These are phyloP conservation scores for Acanthisitta chloris DNA, from an alignment of 2,113 vertebrate species.

Conservation along the genomic window DNA sequence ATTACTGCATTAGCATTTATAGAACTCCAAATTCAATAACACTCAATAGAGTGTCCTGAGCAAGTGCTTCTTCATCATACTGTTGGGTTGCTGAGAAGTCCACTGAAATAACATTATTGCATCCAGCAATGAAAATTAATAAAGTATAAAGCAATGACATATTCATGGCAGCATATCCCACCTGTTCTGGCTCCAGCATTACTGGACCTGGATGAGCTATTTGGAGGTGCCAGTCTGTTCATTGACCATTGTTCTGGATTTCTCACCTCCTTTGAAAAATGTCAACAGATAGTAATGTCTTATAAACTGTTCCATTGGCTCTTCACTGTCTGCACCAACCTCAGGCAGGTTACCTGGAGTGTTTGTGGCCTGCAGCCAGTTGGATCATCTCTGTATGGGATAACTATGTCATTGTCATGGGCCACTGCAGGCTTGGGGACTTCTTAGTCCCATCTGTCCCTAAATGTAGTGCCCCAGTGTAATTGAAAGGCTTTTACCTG, in stretches of 20 bases:
- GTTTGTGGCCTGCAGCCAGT: not conserved
- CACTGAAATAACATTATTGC: not conserved
- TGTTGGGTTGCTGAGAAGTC: not conserved
- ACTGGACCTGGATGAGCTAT: not conserved
- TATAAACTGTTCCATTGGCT: not conserved
- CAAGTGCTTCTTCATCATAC: not conserved
- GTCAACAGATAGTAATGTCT: not conserved
- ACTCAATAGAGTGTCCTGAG: not conserved
- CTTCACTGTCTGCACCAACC: not conserved
- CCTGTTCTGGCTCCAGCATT: not conserved
- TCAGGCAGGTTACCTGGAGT: not conserved
- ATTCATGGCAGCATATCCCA: not conserved
- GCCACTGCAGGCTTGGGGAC: too few relatives aligned
- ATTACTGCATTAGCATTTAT: too few relatives aligned
- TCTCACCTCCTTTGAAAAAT: not conserved
- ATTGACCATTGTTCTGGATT: not conserved
- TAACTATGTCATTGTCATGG: not conserved
- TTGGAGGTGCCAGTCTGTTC: not conserved
- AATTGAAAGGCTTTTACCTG: not conserved
- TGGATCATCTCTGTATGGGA: not conserved
- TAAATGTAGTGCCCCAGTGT: not conserved
- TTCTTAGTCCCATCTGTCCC: not conserved
- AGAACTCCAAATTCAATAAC: not conserved
- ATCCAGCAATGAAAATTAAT: not conserved
- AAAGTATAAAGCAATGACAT: not conserved